Conservation (phyloP, 2,797 vertebrate species). For the Sebastes dallii region DNA sequence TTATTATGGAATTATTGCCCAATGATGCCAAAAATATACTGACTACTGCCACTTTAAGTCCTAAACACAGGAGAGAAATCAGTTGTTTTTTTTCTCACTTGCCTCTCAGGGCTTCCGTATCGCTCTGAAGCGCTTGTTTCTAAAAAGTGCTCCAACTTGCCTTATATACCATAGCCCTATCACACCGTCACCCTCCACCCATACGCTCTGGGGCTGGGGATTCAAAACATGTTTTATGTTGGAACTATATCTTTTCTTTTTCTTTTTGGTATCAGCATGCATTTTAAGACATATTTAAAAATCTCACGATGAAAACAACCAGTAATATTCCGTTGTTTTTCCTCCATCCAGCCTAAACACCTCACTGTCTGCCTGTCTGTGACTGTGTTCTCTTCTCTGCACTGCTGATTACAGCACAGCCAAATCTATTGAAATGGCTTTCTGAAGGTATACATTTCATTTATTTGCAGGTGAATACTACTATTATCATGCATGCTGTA, state of each 20-base stretch:
- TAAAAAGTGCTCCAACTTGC: slow-evolving; percentile 10
- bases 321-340: background rate
- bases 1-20: rapidly evolving
- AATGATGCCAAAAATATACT: too few relatives aligned
- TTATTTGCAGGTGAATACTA: slow-evolving; percentile 1
- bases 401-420: slow-evolving; percentile 1
- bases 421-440: background rate
- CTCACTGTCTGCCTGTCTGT: background rate
- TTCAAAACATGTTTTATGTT: background rate
- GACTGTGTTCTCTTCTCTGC: slow-evolving; percentile 2
- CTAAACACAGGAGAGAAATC: background rate
- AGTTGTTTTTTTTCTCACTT: background rate
- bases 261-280: background rate
- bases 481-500: slow-evolving; percentile 18
- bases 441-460: background rate
- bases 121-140: background rate
- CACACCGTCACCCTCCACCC: slow-evolving; percentile 33
- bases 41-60: too few relatives aligned
- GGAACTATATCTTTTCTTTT: background rate
- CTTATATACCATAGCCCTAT: slow-evolving; percentile 20
- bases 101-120: background rate
- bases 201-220: background rate
- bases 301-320: background rate
- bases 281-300: background rate
- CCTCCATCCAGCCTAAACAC: background rate